phyloP scores from a whole-genome alignment of 2,888 invertebrate genomes.

The Autographa gamma region DNA sequence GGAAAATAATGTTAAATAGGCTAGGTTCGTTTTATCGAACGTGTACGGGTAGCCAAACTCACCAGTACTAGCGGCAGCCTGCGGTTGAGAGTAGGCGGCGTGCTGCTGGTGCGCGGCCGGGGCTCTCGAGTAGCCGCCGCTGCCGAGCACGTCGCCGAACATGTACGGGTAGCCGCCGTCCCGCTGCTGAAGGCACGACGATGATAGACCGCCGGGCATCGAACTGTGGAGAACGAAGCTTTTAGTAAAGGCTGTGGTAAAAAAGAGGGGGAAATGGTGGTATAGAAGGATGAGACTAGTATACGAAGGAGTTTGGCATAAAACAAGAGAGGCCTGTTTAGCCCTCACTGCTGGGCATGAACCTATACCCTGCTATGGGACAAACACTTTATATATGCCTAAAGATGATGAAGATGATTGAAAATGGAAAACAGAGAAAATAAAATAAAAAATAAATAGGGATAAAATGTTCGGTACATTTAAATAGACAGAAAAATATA shows the following conservation, averaged over 20 bases:
- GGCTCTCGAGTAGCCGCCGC: conserved; percentile 92
- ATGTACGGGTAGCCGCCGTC: conserved; percentile 96
- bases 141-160: conserved; percentile 96
- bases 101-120: conserved; percentile 94
- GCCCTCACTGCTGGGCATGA: background rate
- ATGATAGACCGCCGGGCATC: conserved; percentile 95
- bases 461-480: too few relatives aligned
- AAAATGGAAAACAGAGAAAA: too few relatives aligned
- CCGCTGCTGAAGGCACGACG: conserved; percentile 95
- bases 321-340: background rate
- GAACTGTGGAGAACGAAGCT: conserved; percentile 89
- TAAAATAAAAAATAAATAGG: too few relatives aligned
- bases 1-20: too few relatives aligned
- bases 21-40: too few relatives aligned
- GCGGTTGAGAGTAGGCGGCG: conserved; percentile 90
- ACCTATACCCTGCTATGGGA: too few relatives aligned
- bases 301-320: background rate
- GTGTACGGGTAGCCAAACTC: conserved; percentile 56
- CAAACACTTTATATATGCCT: too few relatives aligned
- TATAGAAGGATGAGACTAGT: background rate
- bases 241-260: conserved; percentile 32
- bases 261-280: conserved; percentile 31
- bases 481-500: too few relatives aligned
- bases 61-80: conserved; percentile 89
- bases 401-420: too few relatives aligned